Base-by-base conservation (phyloP, 1,140 invertebrate species). In the Heterodera carotae region DNA sequence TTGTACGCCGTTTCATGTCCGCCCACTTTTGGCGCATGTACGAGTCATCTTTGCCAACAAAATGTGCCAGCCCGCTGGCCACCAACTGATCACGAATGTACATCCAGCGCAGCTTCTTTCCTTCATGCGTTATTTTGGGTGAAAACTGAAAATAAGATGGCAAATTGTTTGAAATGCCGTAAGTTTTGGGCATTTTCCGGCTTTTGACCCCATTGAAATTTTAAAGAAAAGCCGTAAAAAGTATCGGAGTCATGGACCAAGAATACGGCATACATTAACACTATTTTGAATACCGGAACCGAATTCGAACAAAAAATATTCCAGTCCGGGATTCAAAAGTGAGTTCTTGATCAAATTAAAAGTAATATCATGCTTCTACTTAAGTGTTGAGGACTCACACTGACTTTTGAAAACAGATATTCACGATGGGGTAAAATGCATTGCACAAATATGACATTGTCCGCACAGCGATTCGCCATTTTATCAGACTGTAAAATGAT, bases 11-110 rank as follows among this genome's bases (percentile, higher is more conserved):
- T 27, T 66, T 66, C 62, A 66, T 66, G 62, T 66, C 62, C 29
- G 62, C 62, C 62, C 62, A 66, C 62, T 66, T 66, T 34, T 31
- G 27, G 10, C 62, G 62, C 62, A 66, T 31, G 62, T 66, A 66
- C 12, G 62, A 31, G 33, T 66, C 62, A 34, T 34, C 33, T 66
- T 66, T 66, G 29, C 62, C 62, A 4, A 66, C 62, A 66, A 66
- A 66, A 31, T 66, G 62, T 34, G 33, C 33, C 33, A 34, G 15
- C 27, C 62, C 62, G 29, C 22, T 29, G 29, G 62, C 62, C 27
- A 66, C 62, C 27, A 66, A 6, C 5, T 66, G 62, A 5, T 66
- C 62, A 15, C 62, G 48, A 56, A 56, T 56, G 48, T 56, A 56
- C 48, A 56, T 22, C 48, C 48, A 56, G 22, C 48, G 48, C 15